A percentile compares a stretch with the other conserved stretches of the same genome.
phyloP scores from a whole-genome alignment of 2,888 invertebrate species.

The Epirrhoe tristata region DNA sequence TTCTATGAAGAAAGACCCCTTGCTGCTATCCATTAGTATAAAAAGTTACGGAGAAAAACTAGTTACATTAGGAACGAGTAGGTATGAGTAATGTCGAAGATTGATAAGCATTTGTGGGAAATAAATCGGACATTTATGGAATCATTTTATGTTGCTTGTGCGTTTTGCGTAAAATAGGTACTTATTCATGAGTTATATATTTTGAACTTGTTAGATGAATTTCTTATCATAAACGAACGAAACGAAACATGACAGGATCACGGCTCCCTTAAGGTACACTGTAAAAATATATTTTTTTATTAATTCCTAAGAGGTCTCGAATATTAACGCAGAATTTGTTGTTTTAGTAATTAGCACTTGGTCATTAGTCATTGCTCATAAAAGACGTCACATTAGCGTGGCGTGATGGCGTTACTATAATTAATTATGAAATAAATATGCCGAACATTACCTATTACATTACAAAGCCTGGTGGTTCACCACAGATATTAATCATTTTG shows the following conservation, averaged over 20 bases:
- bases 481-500: conserved; percentile 19
- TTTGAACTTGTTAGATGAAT: no score
- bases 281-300: not conserved
- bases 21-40: conserved; percentile 26
- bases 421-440: conserved; percentile 24
- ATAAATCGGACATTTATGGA: conserved; percentile 24
- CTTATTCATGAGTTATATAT: no score
- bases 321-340: conserved; percentile 8
- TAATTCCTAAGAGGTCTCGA: not conserved
- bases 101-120: conserved; percentile 22
- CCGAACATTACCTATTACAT: conserved; percentile 25
- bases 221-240: not conserved
- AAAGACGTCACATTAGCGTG: conserved; percentile 16
- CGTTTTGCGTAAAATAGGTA: conserved; percentile 34
- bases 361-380: conserved; percentile 19
- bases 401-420: conserved; percentile 16
- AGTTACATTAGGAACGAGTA: conserved; percentile 24
- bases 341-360: conserved; percentile 12
- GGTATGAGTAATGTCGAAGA: conserved; percentile 21
- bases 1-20: conserved; percentile 4
- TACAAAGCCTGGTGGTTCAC: conserved; percentile 19
- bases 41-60: conserved; percentile 22
- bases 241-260: no score
- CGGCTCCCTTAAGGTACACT: no score
- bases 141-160: conserved; percentile 34